A percentile compares a stretch with the other conserved stretches of the same genome.
These are phyloP conservation scores for Hephaestus fuliginosus DNA, from an alignment of 2,797 vertebrate genomes.

Conservation along the genomic window DNA sequence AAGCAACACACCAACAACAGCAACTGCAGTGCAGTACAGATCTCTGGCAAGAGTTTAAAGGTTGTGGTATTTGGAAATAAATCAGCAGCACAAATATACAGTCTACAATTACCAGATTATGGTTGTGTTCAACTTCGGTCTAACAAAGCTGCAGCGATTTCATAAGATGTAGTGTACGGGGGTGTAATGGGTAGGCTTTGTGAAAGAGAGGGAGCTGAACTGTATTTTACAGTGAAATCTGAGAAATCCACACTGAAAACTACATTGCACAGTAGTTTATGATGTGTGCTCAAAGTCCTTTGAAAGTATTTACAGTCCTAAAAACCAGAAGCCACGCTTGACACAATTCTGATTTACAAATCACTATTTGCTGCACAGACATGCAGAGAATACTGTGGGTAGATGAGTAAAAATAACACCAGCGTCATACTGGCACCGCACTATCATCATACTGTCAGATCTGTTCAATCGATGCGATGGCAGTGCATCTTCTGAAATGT, in stretches of 20 bases:
- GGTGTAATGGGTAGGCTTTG: background rate
- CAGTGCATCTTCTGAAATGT: constrained; percentile 22
- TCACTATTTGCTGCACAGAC: background rate
- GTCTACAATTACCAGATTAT: constrained; percentile 60
- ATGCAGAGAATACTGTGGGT: background rate
- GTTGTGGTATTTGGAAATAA: constrained; percentile 21
- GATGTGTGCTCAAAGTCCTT: background rate
- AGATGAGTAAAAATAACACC: constrained; percentile 25
- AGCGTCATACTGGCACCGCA: constrained; percentile 3
- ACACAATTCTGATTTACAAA: background rate
- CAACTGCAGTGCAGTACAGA: constrained; percentile 24
- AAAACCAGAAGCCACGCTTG: background rate
- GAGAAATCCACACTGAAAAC: background rate
- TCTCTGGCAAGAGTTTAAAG: constrained; percentile 17
- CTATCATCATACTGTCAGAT: constrained; percentile 28
- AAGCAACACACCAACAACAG: constrained; percentile 20
- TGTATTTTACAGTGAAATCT: background rate
- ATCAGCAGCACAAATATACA: constrained; percentile 47
- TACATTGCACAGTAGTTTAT: background rate
- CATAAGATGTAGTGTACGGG: constrained; percentile 3
- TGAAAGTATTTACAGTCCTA: background rate
- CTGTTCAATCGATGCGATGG: background rate
- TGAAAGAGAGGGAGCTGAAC: background rate
- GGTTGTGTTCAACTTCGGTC: constrained; percentile 45
- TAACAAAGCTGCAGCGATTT: constrained; percentile 24